Base-by-base conservation (phyloP, 2,888 invertebrate genomes). In the Formica aserva region DNA sequence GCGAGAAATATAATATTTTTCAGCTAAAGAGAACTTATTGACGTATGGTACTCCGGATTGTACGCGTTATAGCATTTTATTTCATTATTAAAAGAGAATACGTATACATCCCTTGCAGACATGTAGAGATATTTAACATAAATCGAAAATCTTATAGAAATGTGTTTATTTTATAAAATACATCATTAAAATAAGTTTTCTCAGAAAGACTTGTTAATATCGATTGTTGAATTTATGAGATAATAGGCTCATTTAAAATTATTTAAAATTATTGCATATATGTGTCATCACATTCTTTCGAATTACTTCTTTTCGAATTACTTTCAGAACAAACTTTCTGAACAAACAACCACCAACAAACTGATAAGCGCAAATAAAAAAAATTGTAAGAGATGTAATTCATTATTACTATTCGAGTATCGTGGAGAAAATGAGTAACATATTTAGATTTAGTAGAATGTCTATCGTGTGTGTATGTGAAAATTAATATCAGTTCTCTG, bases 1-100 rank as follows among this genome's bases (percentile, higher is more conserved):
- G 81, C 41, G 52, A 38, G 48, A 63, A 65, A 55, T 41, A 63
- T 60, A 38, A 11, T 48, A 76, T 57, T 55, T 65, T 35, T 82
- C 41, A 45, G 6, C 35, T 9, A 8, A 41, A 66, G 38, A 69
- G 15, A 69, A 67, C 4, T 4, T 32, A 45, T 69, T 41, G 41
- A 26, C 26, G 29, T 26, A 35, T 38, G 18, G 32, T 45, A 48
- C 32, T 32, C 35, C 6, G 13, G 18, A 60, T 78, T 26, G 65
- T 13, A 11, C 3, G 66, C 3, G 66, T 8, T 65, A 13, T 9
- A 62, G 2, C 5, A 11, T 35, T 45, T 29, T 5, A 41, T 71
- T 71, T 48, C 3, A 35, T 35, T 69, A 29, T 71, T 26, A 26
- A 15, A 26, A n/a, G 13, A n/a, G 35, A 4, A 52, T 38, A 22